Conservation (phyloP, 2,888 invertebrate species). For the Gymnoscelis rufifasciata region DNA sequence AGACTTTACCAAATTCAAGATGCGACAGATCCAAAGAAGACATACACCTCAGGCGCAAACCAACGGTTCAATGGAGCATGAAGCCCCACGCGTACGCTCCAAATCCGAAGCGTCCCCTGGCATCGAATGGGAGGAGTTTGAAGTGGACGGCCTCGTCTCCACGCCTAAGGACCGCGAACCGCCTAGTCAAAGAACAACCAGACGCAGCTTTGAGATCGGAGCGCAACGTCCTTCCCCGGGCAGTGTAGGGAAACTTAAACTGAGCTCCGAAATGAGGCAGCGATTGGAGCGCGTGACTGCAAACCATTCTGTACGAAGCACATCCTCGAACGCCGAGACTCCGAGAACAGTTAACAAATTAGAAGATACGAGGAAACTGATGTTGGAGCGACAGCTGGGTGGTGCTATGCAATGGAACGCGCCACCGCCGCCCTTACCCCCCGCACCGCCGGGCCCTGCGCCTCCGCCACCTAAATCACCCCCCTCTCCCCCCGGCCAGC, state of each 20-base stretch:
- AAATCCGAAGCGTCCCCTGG: conserved; percentile 73
- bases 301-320: conserved; percentile 90
- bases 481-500: conserved; percentile 80
- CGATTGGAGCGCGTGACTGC: conserved; percentile 93
- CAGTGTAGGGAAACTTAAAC: conserved; percentile 92
- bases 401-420: conserved; percentile 82
- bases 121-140: conserved; percentile 92
- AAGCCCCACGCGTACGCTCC: conserved; percentile 62
- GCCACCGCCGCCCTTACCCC: conserved; percentile 83
- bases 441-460: conserved; percentile 79
- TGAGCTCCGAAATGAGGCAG: conserved; percentile 95
- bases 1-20: conserved; percentile 92
- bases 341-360: conserved; percentile 87
- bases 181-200: conserved; percentile 62
- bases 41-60: conserved; percentile 85
- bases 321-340: conserved; percentile 84
- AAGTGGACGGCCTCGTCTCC: conserved; percentile 80
- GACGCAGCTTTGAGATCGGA: conserved; percentile 88
- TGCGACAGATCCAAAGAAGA: conserved; percentile 89
- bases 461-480: conserved; percentile 82
- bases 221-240: conserved; percentile 90
- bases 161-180: conserved; percentile 52
- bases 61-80: conserved; percentile 58
- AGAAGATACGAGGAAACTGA: conserved; percentile 90
- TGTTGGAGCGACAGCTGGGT: conserved; percentile 91